Conservation (phyloP, 2,888 invertebrate genomes). For the Protophormia terraenovae region DNA sequence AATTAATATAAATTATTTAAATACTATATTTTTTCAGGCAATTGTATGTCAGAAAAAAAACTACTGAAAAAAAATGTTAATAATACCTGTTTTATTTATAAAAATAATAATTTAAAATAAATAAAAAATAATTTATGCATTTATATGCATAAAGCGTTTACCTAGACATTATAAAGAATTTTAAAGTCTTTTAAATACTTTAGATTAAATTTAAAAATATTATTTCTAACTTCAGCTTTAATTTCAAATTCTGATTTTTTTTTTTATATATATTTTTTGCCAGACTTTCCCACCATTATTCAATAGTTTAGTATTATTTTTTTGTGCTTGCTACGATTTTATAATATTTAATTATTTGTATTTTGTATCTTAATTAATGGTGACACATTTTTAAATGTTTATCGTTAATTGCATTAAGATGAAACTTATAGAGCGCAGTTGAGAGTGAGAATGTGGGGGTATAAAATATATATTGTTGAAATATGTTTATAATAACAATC, state of each 20-base stretch:
- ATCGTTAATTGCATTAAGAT: constrained; percentile 64
- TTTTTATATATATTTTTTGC: neutral
- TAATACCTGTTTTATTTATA: neutral
- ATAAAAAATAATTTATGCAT: constrained; percentile 54
- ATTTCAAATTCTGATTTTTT: constrained; percentile 11
- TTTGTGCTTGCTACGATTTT: constrained; percentile 22
- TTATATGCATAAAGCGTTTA: constrained; percentile 7
- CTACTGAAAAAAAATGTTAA: constrained; percentile 22
- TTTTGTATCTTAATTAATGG: constrained; percentile 69
- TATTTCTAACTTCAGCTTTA: neutral
- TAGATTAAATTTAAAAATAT: neutral
- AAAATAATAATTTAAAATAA: neutral
- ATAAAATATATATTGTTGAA: neutral
- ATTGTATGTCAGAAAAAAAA: constrained; percentile 9
- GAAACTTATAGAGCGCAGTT: neutral
- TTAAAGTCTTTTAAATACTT: constrained; percentile 27
- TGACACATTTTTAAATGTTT: constrained; percentile 69
- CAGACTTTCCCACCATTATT: neutral
- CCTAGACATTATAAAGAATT: neutral
- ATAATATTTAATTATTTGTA: constrained; percentile 66
- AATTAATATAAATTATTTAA: constrained; percentile 55
- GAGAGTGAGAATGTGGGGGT: neutral
- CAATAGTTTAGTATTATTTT: neutral
- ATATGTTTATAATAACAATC: neutral
- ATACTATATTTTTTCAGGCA: constrained; percentile 1